These are phyloP conservation scores for Sapayoa aenigma DNA, from an alignment of 2,113 vertebrate genomes.

Conservation along the genomic window DNA sequence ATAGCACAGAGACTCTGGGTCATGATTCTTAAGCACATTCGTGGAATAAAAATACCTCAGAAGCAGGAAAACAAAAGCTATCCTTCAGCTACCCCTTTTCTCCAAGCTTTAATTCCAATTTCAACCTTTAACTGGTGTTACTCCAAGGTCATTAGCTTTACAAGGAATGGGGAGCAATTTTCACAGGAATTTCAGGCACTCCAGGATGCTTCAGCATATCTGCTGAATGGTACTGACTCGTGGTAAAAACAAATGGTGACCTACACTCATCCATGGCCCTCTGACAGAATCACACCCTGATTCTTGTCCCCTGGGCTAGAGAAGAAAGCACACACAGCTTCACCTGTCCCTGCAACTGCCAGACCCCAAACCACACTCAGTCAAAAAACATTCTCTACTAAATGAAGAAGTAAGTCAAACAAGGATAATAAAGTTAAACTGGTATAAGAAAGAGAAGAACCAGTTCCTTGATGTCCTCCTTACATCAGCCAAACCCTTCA, in stretches of 20 bases:
- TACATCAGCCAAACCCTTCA: background rate
- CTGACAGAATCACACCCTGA: background rate
- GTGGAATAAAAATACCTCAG: background rate
- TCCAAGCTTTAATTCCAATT: background rate
- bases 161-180: background rate
- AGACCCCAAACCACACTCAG: background rate
- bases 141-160: background rate
- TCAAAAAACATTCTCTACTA: background rate
- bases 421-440: background rate
- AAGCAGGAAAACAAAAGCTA: background rate
- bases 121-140: too few relatives aligned
- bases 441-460: background rate
- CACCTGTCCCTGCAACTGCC: background rate
- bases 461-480: background rate
- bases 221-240: background rate
- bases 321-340: background rate
- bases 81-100: background rate
- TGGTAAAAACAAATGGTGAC: fast-evolving
- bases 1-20: background rate
- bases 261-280: fast-evolving
- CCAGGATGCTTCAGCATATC: background rate
- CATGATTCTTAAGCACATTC: background rate
- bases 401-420: background rate
- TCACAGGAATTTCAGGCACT: background rate
- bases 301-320: background rate